A percentile compares a stretch with the other conserved stretches of the same genome.
phyloP scores from a whole-genome alignment of 2,888 invertebrate genomes.

The Caenorhabditis sinica region DNA sequence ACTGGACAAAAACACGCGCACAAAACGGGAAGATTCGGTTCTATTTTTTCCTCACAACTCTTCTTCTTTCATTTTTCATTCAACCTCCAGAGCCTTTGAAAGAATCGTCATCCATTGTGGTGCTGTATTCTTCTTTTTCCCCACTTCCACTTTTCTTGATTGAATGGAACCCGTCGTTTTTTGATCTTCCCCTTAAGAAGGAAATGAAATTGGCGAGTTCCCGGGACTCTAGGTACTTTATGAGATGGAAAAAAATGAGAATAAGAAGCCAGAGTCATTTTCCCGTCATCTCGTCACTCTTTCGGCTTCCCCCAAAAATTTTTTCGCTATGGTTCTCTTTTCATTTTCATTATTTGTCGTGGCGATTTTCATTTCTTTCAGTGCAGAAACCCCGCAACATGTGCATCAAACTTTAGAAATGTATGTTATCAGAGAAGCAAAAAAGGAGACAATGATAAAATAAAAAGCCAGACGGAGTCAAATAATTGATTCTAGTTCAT shows the following conservation, averaged over 20 bases:
- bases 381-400: constrained; percentile 22
- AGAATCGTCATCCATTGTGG: constrained; percentile 10
- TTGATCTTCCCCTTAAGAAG: constrained; percentile 17
- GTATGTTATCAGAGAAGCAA: constrained; percentile 34
- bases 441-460: constrained; percentile 37
- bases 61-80: constrained; percentile 2
- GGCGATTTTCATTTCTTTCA: constrained; percentile 38
- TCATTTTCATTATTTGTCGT: constrained; percentile 40
- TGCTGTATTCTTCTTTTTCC: constrained; percentile 7
- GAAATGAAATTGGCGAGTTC: constrained; percentile 15
- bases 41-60: constrained; percentile 1
- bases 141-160: constrained; percentile 47
- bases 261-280: neutral
- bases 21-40: neutral
- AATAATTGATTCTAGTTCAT: constrained; percentile 41
- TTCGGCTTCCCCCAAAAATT: neutral
- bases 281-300: neutral
- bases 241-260: neutral
- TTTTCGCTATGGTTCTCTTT: constrained; percentile 4
- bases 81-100: neutral
- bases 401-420: constrained; percentile 51
- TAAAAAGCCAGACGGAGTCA: constrained; percentile 32
- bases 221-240: constrained; percentile 11
- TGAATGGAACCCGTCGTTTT: constrained; percentile 28
- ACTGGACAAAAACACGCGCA: neutral